Conservation (phyloP, 2,888 invertebrate species). For the Trisateles emortualis region DNA sequence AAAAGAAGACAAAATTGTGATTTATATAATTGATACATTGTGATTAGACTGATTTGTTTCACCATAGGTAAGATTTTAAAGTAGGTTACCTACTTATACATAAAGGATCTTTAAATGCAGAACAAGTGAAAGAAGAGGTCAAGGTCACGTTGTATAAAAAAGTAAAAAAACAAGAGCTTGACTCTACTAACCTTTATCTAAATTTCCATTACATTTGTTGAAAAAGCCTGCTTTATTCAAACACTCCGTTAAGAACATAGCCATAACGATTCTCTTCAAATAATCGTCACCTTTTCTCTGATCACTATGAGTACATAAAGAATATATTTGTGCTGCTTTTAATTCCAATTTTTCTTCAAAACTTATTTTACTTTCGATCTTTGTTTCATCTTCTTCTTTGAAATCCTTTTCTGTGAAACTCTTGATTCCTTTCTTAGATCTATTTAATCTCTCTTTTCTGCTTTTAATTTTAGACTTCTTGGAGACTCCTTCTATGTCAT, state of each 20-base stretch:
- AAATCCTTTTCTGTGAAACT: conserved; percentile 60
- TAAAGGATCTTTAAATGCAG: too few relatives aligned
- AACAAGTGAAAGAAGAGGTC: too few relatives aligned
- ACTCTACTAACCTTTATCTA: conserved; percentile 59
- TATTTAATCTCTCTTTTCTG: conserved; percentile 75
- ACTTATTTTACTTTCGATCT: conserved; percentile 63
- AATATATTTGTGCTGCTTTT: conserved; percentile 84
- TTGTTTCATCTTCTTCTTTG: conserved; percentile 61
- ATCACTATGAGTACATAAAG: conserved; percentile 89
- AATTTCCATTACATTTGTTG: conserved; percentile 64
- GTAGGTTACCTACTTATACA: too few relatives aligned
- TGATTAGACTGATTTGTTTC: too few relatives aligned
- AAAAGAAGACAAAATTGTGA: too few relatives aligned
- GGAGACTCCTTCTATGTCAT: conserved; percentile 74
- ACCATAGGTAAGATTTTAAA: too few relatives aligned
- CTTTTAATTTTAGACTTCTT: conserved; percentile 78
- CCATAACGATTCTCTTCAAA: conserved; percentile 92
- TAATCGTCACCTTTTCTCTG: conserved; percentile 89
- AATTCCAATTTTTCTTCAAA: conserved; percentile 71
- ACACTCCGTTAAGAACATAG: conserved; percentile 90
- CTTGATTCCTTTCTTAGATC: conserved; percentile 71
- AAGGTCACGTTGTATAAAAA: too few relatives aligned
- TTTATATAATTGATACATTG: too few relatives aligned
- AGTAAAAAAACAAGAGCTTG: too few relatives aligned
- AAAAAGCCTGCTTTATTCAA: conserved; percentile 90